These are phyloP conservation scores for Pholis gunnellus DNA, from an alignment of 2,113 vertebrate species.

Conservation along the genomic window DNA sequence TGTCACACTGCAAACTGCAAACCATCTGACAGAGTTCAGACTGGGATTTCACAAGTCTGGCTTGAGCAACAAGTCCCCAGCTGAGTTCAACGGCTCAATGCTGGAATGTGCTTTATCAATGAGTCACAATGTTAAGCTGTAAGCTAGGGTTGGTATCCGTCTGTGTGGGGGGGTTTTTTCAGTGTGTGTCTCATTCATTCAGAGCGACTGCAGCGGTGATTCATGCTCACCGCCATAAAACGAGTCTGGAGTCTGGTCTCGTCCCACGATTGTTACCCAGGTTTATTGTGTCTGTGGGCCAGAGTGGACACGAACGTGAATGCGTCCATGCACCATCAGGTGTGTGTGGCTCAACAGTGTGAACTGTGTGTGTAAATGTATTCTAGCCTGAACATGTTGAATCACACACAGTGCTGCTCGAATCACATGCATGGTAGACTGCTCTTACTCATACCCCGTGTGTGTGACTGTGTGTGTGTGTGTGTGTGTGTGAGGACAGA, in stretches of 20 bases:
- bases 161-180: neutral
- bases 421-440: slow-evolving; percentile 5
- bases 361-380: neutral
- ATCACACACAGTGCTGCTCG: slow-evolving; percentile 21
- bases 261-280: slow-evolving; percentile 24
- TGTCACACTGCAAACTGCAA: slow-evolving; percentile 3
- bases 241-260: slow-evolving; percentile 28
- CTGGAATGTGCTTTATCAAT: slow-evolving; percentile 71
- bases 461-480: slow-evolving; percentile 13
- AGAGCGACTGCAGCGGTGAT: slow-evolving; percentile 40
- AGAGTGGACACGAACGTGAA: neutral
- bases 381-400: slow-evolving; percentile 14
- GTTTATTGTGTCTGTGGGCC: slow-evolving; percentile 32
- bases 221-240: slow-evolving; percentile 40
- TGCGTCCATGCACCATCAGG: neutral
- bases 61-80: slow-evolving; percentile 52
- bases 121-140: slow-evolving; percentile 64
- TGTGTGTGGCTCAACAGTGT: slow-evolving; percentile 3
- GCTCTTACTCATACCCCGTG: slow-evolving; percentile 15
- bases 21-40: neutral
- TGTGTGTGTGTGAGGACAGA: neutral
- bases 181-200: slow-evolving; percentile 50
- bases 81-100: slow-evolving; percentile 36
- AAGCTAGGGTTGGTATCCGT: slow-evolving; percentile 48
- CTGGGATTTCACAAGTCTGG: slow-evolving; percentile 35